Evolutionary conservation across 1,140 invertebrate genomes (phyloP).

Genomic region (Zaprionus lachaisei): DNA sequence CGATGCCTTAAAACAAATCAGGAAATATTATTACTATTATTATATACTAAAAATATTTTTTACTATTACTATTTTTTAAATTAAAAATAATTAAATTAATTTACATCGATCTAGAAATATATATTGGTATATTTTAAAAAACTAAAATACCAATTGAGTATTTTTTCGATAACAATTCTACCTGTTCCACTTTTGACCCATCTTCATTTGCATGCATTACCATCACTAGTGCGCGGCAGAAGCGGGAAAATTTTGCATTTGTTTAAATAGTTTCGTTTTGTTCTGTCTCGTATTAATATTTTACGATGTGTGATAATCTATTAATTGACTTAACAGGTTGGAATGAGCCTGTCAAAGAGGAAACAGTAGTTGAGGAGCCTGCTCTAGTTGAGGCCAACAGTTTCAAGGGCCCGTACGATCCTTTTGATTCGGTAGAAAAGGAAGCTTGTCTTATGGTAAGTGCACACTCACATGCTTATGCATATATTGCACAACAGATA

Average conservation of each 20-base stretch:
- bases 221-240: slow-evolving; percentile 37
- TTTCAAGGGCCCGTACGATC: slow-evolving; percentile 73
- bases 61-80: no score
- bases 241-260: slow-evolving; percentile 54
- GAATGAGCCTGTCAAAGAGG: slow-evolving; percentile 48
- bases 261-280: slow-evolving; percentile 42
- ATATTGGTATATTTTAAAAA: no score
- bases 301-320: slow-evolving; percentile 57
- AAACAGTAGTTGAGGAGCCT: slow-evolving; percentile 27
- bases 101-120: no score
- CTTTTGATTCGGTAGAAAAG: slow-evolving; percentile 74
- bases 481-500: neutral
- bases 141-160: no score
- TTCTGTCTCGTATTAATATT: neutral
- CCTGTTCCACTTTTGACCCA: neutral
- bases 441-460: slow-evolving; percentile 72
- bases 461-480: neutral
- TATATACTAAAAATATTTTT: no score
- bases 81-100: no score
- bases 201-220: neutral
- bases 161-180: neutral
- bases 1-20: neutral
- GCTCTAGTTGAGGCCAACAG: slow-evolving; percentile 13
- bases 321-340: slow-evolving; percentile 60
- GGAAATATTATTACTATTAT: no score